Evolutionary conservation across 2,888 invertebrate species (phyloP), one percentile per base, ranked within the genome.

Genomic region (Noctua janthe): DNA sequence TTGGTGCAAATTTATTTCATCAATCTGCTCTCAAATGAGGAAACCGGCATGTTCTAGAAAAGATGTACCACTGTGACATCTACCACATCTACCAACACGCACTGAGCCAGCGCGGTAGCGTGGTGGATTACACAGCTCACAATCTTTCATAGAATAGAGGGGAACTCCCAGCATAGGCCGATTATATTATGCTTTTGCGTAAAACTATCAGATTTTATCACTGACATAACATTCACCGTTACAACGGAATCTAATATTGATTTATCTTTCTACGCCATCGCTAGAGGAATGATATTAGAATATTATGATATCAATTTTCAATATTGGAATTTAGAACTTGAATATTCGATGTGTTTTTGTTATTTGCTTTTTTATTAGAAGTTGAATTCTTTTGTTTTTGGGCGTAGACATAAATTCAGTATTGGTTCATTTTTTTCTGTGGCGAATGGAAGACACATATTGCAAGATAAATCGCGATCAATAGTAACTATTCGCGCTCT

Each of bases 251-350:
- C 39, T 29, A 39, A n/a, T 67, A 66, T 70, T 71, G 64, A 72
- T 80, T 67, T 80, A 80, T 72, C 70, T 13, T 56, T 64, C 29
- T 47, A 66, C n/a, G 43, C 43, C 23, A n/a, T 59, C n/a, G 43
- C 43, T 35, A 49, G 35, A 73, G 20, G 39, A 74, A 35, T 64
- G 11, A 62, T 64, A 56, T 74, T 72, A 69, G n/a, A 80, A 69
- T 74, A 56, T 35, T 74, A 71, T 67, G 51, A 67, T 71, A 80
- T 62, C 62, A 49, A 80, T 64, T 76, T 83, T 70, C 49, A 70
- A 73, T 69, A 81, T 83, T 83, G 62, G 49, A 80, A 64, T 72
- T 29, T 82, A 43, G 51, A 64, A 54, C 47, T 47, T 59, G 72
- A 84, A 79, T 80, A 62, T 79, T 74, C 17, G 35, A 62, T 39